Percentiles rank a stretch among this genome's conserved stretches.
Evolutionary conservation across 2,113 vertebrate species (phyloP).

Genomic region (Bubo blakistoni): DNA sequence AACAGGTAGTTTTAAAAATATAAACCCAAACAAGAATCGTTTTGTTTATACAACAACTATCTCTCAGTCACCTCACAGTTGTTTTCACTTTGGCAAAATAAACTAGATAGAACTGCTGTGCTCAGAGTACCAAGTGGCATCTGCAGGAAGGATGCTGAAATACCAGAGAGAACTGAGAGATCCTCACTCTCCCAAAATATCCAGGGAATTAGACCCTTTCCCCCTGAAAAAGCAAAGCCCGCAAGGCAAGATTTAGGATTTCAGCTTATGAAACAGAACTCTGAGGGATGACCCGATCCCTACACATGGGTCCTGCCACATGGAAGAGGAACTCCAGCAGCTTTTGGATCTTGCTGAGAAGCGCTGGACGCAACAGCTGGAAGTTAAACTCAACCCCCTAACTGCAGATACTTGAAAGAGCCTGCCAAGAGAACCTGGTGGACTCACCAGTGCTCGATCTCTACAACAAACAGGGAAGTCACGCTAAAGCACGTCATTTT

Average conservation of each 20-base stretch:
- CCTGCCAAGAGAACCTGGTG: neutral
- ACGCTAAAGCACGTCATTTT: neutral
- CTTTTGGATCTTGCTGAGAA: neutral
- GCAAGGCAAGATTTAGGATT: neutral
- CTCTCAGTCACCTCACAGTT: neutral
- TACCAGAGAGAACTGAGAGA: neutral
- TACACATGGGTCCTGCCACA: neutral
- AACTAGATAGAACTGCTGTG: neutral
- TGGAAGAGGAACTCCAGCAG: neutral
- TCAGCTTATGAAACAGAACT: neutral
- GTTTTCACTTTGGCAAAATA: neutral
- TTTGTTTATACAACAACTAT: neutral
- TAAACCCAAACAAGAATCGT: neutral
- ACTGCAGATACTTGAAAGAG: neutral
- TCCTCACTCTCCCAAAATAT: neutral
- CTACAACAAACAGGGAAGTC: neutral
- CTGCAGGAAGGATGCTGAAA: neutral
- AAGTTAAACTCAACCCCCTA: neutral
- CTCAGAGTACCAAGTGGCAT: neutral
- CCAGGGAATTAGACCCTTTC: neutral
- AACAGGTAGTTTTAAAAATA: neutral
- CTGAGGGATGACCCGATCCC: neutral
- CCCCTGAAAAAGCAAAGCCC: neutral
- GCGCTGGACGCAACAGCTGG: accelerated
- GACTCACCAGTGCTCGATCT: neutral